phyloP scores from a whole-genome alignment of 2,797 vertebrate species.

The Falco concolor region DNA sequence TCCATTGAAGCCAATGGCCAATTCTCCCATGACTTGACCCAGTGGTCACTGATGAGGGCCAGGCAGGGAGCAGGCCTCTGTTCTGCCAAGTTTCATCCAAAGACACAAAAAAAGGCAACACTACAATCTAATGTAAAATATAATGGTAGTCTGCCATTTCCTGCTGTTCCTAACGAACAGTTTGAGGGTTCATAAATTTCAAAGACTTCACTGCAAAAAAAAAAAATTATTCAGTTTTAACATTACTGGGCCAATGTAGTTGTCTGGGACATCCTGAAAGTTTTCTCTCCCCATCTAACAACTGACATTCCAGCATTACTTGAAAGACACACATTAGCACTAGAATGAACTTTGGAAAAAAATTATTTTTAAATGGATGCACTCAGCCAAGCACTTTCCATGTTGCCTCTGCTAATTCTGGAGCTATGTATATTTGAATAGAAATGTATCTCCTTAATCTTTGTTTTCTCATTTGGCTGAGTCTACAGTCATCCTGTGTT shows the following conservation, averaged over 20 bases:
- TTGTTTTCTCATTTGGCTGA: conserved; percentile 4
- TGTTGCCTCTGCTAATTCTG: background rate
- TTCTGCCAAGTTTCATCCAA: background rate
- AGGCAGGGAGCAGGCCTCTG: background rate
- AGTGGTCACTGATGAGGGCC: background rate
- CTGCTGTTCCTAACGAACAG: background rate
- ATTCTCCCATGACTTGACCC: background rate
- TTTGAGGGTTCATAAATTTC: background rate
- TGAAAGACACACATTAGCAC: background rate
- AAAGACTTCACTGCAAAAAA: background rate
- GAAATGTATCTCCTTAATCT: background rate
- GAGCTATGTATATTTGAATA: background rate
- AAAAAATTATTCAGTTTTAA: background rate
- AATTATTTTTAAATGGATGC: background rate
- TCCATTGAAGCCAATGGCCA: background rate
- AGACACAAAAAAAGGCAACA: background rate
- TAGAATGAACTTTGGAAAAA: background rate
- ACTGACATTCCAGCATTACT: background rate
- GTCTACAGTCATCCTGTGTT: background rate
- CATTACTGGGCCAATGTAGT: background rate
- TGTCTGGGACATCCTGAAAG: background rate
- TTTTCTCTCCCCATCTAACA: background rate
- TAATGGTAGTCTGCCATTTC: background rate
- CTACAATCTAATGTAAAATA: background rate
- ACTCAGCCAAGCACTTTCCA: background rate